Conservation (phyloP, 1,140 invertebrate genomes). For the Leptoteleia sp. region DNA sequence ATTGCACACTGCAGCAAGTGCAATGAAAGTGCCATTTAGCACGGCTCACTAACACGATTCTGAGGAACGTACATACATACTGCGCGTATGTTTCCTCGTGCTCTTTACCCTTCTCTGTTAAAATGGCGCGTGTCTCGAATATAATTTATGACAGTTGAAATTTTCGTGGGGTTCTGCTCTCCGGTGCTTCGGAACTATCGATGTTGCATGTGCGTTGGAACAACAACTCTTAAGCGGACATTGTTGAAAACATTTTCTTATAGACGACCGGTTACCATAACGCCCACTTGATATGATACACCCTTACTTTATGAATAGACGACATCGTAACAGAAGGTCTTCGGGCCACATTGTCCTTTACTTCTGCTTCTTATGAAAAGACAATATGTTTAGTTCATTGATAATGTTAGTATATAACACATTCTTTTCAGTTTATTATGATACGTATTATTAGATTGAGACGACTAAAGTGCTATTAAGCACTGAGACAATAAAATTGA, state of each 20-base stretch:
- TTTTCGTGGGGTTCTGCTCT: constrained; percentile 63
- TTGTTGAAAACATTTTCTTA: constrained; percentile 51
- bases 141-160: constrained; percentile 75
- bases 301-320: constrained; percentile 42
- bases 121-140: constrained; percentile 74
- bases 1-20: constrained; percentile 72
- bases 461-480: no score
- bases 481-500: no score
- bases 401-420: constrained; percentile 36
- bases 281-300: constrained; percentile 36
- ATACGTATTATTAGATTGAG: no score
- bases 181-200: constrained; percentile 43
- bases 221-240: constrained; percentile 48
- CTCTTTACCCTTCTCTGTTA: constrained; percentile 31
- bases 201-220: constrained; percentile 26
- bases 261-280: constrained; percentile 14
- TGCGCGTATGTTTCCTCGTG: constrained; percentile 45
- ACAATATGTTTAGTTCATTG: constrained; percentile 52
- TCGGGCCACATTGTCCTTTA: constrained; percentile 43
- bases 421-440: constrained; percentile 25
- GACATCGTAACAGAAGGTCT: constrained; percentile 38
- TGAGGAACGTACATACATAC: constrained; percentile 42
- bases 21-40: constrained; percentile 78
- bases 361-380: constrained; percentile 39
- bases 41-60: constrained; percentile 54